Conservation (phyloP, 2,113 vertebrate genomes). For the Porphyrio hochstetteri region DNA sequence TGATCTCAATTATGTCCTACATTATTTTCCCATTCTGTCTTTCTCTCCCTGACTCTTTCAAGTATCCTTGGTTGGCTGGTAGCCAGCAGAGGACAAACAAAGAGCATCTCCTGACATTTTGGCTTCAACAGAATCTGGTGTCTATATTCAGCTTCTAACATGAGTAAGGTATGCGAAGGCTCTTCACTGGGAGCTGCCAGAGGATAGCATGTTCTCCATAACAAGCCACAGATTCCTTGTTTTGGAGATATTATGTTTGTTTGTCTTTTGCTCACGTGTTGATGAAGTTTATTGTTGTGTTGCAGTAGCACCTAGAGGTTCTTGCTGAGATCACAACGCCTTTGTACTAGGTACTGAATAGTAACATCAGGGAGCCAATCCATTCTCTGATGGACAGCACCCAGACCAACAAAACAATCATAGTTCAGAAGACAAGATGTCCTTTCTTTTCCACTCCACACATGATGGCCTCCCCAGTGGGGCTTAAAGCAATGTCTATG, state of each 20-base stretch:
- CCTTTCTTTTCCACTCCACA: neutral
- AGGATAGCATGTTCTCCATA: neutral
- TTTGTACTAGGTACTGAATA: neutral
- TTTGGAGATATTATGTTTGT: neutral
- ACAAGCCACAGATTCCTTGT: neutral
- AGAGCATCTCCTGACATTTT: neutral
- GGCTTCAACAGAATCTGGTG: neutral
- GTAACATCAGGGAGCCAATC: neutral
- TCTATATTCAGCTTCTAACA: neutral
- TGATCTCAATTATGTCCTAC: neutral
- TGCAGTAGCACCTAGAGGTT: slow-evolving; percentile 54
- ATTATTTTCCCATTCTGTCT: neutral
- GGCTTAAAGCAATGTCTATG: neutral
- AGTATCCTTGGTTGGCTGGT: neutral
- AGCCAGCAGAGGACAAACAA: neutral
- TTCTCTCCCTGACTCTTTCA: neutral
- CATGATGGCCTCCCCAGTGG: neutral
- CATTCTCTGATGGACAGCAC: neutral
- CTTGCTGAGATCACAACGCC: slow-evolving; percentile 20
- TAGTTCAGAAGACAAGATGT: neutral
- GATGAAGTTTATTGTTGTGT: neutral
- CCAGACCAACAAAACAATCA: neutral
- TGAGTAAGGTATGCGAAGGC: neutral
- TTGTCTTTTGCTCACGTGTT: neutral
- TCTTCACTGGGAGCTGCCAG: neutral